Percentiles rank a stretch among this genome's conserved stretches.
These are phyloP conservation scores for Polymixis lichenea DNA, from an alignment of 2,888 invertebrate genomes.

Conservation along the genomic window DNA sequence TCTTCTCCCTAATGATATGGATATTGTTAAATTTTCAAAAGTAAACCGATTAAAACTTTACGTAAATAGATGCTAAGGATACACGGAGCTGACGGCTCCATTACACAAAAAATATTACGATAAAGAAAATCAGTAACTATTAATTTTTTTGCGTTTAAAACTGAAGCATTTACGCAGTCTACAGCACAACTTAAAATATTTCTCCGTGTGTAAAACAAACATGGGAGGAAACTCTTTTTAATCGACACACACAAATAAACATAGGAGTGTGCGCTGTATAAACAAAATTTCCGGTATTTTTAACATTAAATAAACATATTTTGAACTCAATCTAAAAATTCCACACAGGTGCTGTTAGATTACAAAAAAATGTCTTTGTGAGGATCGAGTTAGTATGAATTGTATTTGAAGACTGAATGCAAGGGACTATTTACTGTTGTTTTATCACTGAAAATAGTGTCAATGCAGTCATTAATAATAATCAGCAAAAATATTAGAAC, in stretches of 20 bases:
- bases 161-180: conserved; percentile 16
- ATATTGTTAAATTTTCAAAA: neutral
- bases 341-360: conserved; percentile 31
- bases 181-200: conserved; percentile 21
- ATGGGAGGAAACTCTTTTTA: conserved; percentile 4
- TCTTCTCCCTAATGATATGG: neutral
- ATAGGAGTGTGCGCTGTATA: conserved; percentile 8
- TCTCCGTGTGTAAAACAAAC: conserved; percentile 24
- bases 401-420: conserved; percentile 4
- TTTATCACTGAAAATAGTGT: neutral
- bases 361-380: conserved; percentile 6
- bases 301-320: conserved; percentile 26
- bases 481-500: conserved; percentile 21
- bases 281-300: neutral
- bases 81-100: neutral
- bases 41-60: neutral
- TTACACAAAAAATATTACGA: neutral
- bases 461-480: conserved; percentile 3
- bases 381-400: conserved; percentile 28
- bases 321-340: conserved; percentile 19
- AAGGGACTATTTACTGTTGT: conserved; percentile 5
- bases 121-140: neutral
- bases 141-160: conserved; percentile 6
- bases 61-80: neutral
- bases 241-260: conserved; percentile 40